These are phyloP conservation scores for Carposina sasakii DNA, from an alignment of 1,140 invertebrate genomes.

Conservation along the genomic window DNA sequence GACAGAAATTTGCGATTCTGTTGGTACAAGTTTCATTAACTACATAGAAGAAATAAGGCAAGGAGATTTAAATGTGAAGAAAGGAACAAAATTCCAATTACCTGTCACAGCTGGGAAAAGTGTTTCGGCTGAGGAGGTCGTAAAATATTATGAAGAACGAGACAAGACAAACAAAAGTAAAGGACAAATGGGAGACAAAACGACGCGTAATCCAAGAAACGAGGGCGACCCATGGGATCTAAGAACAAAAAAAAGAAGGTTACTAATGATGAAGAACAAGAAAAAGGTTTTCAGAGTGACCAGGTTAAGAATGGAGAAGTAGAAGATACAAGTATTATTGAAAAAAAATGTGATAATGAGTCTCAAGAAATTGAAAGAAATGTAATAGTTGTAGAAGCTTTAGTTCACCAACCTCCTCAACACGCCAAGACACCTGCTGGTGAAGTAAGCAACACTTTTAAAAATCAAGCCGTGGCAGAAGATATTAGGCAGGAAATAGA, in stretches of 20 bases:
- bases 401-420: background rate
- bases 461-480: background rate
- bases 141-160: background rate
- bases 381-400: background rate
- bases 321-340: background rate
- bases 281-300: too few relatives aligned
- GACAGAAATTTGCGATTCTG: background rate
- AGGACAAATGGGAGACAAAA: background rate
- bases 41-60: background rate
- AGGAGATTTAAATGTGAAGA: background rate
- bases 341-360: background rate
- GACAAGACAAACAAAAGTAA: background rate
- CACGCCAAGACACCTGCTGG: background rate
- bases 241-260: constrained; percentile 3
- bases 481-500: background rate
- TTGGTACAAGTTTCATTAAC: background rate
- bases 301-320: background rate
- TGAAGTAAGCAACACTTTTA: background rate
- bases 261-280: background rate
- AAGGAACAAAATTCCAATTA: constrained; percentile 2
- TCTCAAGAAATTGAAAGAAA: background rate
- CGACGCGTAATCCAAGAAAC: background rate
- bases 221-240: background rate
- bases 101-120: background rate
- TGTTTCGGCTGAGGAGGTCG: background rate